A percentile compares a stretch with the other conserved stretches of the same genome.
These are phyloP conservation scores for Clarias pachynema DNA, from an alignment of 2,797 vertebrate species.

Conservation along the genomic window DNA sequence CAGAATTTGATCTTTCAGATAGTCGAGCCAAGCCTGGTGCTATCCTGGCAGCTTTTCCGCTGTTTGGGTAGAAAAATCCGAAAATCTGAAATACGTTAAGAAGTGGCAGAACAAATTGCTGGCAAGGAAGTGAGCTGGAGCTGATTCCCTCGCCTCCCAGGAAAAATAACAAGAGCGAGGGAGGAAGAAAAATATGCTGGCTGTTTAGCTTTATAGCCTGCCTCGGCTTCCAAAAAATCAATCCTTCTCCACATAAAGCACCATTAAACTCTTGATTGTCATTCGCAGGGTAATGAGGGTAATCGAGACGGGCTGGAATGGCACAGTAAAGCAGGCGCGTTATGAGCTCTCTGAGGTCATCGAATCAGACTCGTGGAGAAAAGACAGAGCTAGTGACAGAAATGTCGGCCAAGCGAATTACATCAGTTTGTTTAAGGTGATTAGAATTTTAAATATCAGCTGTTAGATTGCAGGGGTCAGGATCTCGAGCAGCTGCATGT, in stretches of 20 bases:
- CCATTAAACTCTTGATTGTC: constrained; percentile 22
- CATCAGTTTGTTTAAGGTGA: constrained; percentile 7
- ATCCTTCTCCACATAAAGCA: constrained; percentile 32
- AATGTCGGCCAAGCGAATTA: constrained; percentile 9
- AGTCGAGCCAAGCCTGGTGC: constrained; percentile 6
- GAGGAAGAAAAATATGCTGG: neutral
- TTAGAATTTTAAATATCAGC: constrained; percentile 20
- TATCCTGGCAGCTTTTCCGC: constrained; percentile 3
- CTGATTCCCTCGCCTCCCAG: constrained; percentile 24
- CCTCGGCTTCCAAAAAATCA: constrained; percentile 40
- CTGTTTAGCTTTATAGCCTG: neutral
- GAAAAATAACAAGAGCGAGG: constrained; percentile 17
- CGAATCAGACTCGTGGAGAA: constrained; percentile 18
- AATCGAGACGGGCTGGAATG: constrained; percentile 35
- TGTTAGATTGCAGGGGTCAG: constrained; percentile 1
- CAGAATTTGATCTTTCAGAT: constrained; percentile 49
- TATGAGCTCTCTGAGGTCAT: constrained; percentile 22
- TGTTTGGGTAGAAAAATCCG: constrained; percentile 7
- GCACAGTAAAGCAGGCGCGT: constrained; percentile 27
- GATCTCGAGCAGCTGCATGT: neutral
- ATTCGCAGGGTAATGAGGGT: constrained; percentile 25
- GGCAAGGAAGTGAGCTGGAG: constrained; percentile 15
- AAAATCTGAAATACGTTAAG: constrained; percentile 15
- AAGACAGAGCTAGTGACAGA: constrained; percentile 18
- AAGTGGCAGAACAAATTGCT: constrained; percentile 30